phyloP scores from a whole-genome alignment of 2,888 invertebrate species.

The Molorchus minor region DNA sequence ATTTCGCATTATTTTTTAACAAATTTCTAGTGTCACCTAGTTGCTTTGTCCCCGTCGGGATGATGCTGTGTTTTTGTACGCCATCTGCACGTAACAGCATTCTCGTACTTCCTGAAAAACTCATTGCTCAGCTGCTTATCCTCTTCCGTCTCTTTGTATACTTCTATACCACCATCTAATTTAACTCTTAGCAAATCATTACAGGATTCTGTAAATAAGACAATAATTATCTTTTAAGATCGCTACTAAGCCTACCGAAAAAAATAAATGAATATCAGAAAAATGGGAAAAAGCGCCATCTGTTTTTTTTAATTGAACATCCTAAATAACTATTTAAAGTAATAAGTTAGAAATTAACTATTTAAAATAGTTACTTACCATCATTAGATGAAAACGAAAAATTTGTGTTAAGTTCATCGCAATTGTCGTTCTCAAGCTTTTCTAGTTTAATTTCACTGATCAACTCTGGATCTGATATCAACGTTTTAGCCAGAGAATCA shows the following conservation, averaged over 20 bases:
- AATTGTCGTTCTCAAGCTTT: slow-evolving; percentile 13
- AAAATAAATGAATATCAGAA: not conserved
- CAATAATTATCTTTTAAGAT: not conserved
- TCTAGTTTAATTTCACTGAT: slow-evolving; percentile 15
- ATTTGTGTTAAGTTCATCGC: slow-evolving; percentile 12
- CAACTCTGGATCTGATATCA: not conserved
- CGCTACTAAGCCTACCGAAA: no score
- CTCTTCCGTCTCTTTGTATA: slow-evolving; percentile 14
- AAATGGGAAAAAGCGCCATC: not conserved
- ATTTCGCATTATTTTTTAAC: not conserved
- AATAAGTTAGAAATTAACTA: not conserved
- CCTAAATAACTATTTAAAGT: no score
- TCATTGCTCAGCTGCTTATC: slow-evolving; percentile 24
- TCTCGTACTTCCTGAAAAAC: slow-evolving; percentile 16
- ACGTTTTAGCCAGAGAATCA: not conserved
- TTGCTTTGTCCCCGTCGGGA: slow-evolving; percentile 12
- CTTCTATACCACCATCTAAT: not conserved
- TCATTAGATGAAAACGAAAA: slow-evolving; percentile 13
- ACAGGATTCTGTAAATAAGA: slow-evolving; percentile 14
- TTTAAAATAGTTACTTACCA: slow-evolving; percentile 4
- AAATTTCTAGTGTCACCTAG: slow-evolving; percentile 8
- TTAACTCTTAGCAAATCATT: slow-evolving; percentile 7
- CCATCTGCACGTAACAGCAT: not conserved
- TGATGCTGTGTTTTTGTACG: slow-evolving; percentile 4
- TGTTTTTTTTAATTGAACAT: not conserved